phyloP scores from a whole-genome alignment of 2,113 vertebrate genomes.

The Aplodontia rufa region DNA sequence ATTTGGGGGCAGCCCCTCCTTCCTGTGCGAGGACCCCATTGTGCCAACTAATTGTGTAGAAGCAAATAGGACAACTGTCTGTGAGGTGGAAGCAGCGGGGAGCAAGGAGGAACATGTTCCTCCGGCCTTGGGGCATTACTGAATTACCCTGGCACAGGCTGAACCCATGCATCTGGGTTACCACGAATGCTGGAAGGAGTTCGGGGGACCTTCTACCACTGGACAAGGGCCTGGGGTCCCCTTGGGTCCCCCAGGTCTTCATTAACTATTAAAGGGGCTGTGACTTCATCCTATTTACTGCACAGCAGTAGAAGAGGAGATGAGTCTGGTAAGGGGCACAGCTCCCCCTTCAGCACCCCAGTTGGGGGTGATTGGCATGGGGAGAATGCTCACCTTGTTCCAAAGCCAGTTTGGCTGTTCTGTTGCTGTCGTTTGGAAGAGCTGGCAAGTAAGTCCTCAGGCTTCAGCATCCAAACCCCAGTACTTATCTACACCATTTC shows the following conservation, averaged over 20 bases:
- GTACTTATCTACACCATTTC: neutral
- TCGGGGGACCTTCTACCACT: neutral
- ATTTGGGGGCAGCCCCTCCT: constrained; percentile 26
- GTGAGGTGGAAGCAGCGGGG: constrained; percentile 50
- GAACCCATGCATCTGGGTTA: neutral
- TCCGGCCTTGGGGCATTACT: neutral
- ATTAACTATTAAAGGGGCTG: neutral
- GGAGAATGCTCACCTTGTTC: too few species aligned
- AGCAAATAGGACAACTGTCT: constrained; percentile 68
- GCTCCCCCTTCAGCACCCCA: too few species aligned
- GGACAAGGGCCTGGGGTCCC: neutral
- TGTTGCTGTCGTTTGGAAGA: neutral
- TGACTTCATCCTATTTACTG: neutral
- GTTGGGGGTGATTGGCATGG: neutral
- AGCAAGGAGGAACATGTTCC: neutral
- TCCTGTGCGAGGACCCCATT: constrained; percentile 55
- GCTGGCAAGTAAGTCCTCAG: neutral
- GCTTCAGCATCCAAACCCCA: neutral
- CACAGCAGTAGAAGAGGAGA: neutral
- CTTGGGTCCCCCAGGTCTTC: neutral
- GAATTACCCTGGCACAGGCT: neutral
- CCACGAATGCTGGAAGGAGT: neutral
- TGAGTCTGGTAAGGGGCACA: neutral
- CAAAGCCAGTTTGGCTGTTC: neutral
- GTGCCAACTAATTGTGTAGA: constrained; percentile 58